These are phyloP conservation scores for Dysmachus trigonus DNA, from an alignment of 2,888 invertebrate genomes.

Conservation along the genomic window DNA sequence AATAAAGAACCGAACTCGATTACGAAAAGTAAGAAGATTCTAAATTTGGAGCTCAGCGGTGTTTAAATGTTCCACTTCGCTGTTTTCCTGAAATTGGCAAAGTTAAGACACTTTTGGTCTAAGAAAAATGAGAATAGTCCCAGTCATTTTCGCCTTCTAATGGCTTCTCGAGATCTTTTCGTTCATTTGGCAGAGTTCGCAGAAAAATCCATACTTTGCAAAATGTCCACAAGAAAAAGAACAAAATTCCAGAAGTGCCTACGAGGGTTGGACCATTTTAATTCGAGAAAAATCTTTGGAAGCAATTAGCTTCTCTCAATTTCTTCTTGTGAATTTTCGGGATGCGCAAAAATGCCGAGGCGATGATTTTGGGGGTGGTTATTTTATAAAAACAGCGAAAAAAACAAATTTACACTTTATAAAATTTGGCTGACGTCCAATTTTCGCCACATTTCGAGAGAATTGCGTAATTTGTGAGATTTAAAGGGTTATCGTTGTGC, in stretches of 20 bases:
- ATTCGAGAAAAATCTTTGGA: background rate
- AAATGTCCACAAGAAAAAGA: background rate
- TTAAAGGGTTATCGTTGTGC: background rate
- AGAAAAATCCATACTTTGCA: background rate
- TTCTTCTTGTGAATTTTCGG: background rate
- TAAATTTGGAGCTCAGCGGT: background rate
- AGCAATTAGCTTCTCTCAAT: background rate
- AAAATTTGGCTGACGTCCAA: constrained; percentile 18
- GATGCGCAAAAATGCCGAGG: background rate
- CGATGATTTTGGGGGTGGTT: background rate
- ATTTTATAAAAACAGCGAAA: constrained; percentile 3
- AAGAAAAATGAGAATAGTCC: background rate
- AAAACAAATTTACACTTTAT: background rate
- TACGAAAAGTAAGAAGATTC: background rate
- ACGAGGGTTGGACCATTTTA: background rate
- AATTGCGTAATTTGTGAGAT: constrained; percentile 4
- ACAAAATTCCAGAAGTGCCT: background rate
- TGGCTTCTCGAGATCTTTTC: background rate
- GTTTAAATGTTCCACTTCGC: background rate
- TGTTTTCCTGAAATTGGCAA: background rate
- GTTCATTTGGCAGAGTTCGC: background rate
- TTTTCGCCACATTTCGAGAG: background rate
- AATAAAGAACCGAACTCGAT: background rate
- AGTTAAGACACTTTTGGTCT: background rate
- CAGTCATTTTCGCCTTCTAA: background rate